Percentiles rank a stretch among this genome's conserved stretches.
Conservation (phyloP, 64 coral and sea anemone species). For the Cladopsammia gracilis region DNA sequence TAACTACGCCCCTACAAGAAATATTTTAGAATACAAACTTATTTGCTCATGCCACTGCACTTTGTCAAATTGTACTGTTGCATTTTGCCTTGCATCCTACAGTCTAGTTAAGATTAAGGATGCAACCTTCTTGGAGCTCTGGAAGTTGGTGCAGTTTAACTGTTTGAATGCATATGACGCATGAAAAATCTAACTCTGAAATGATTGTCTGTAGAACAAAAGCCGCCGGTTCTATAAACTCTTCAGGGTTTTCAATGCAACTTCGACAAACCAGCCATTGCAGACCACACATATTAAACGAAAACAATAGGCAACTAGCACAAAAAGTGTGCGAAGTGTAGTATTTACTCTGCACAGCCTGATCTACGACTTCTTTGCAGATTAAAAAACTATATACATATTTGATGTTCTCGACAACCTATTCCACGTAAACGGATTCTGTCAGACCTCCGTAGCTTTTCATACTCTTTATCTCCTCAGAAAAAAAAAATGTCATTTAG, state of each 20-base stretch:
- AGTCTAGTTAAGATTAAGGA: background rate
- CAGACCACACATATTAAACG: conserved; percentile 39
- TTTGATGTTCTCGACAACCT: conserved; percentile 65
- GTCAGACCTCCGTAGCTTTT: conserved; percentile 52
- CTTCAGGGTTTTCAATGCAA: conserved; percentile 27
- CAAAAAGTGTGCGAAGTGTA: conserved; percentile 41
- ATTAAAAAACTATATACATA: conserved; percentile 46
- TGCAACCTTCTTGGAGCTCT: background rate
- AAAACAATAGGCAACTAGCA: conserved; percentile 54
- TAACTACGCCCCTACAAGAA: no score
- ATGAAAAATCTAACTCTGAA: conserved; percentile 57
- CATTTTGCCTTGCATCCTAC: background rate
- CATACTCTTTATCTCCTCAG: no score
- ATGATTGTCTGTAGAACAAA: conserved; percentile 35
- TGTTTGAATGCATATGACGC: background rate
- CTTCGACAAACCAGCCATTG: conserved; percentile 53
- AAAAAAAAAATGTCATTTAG: conserved; percentile 29
- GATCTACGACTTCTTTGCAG: conserved; percentile 72
- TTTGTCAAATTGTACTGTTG: no score
- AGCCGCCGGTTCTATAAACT: conserved; percentile 48
- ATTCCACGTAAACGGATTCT: conserved; percentile 57
- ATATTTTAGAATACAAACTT: background rate
- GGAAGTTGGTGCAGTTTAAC: background rate
- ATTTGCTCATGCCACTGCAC: conserved; percentile 81
- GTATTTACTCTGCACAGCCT: conserved; percentile 63